Base-by-base conservation (phyloP, 2,888 invertebrate genomes). In the Eutolmus rufibarbis region DNA sequence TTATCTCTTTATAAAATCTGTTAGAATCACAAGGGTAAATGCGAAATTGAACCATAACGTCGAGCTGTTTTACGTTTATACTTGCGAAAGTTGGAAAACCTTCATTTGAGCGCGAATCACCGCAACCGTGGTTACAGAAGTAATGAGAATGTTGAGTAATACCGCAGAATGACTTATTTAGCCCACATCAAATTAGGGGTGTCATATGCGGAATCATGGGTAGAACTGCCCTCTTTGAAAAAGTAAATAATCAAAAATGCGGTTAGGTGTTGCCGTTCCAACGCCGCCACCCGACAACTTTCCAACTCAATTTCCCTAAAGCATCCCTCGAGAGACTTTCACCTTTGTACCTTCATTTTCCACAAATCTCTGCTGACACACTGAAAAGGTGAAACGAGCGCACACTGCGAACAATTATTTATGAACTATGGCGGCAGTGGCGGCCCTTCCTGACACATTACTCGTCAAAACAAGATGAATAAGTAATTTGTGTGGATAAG, bases 381-480 rank as follows among this genome's bases (percentile, higher is more conserved):
- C 8, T 7, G 12, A 37, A 7, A 28, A 51, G n/a, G 79, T 79
- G 19, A 78, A 12, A 9, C 37, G 23, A 5, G 78, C 23, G 19
- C 5, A 78, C 14, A 23, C 78, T 2, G 28, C 23, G 43, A 19
- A 12, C 79, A 79, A 79, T 79, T 79, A 79, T 79, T 79, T 51
- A 79, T 79, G 31, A 51, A 46, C 46, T 51, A 28, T 28, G 31
- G 7, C 31, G 31, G 79, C 14, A 40, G 14, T 28, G 31, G 2
- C 31, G n/a, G 79, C 28, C 12, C 4, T 51, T 51, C 51, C 28
- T 79, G 51, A 40, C 56, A 79, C 79, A 79, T 79, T 46, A 79
- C 28, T 5, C 79, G 51, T 56, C 79, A 79, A 79, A 51, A 79
- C 31, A 79, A 79, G 79, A 51, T 79, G 31, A 79, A 51, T 79